Conservation (phyloP, 53 echinoderm and acorn worm genomes). For the Stichopus horrens region DNA sequence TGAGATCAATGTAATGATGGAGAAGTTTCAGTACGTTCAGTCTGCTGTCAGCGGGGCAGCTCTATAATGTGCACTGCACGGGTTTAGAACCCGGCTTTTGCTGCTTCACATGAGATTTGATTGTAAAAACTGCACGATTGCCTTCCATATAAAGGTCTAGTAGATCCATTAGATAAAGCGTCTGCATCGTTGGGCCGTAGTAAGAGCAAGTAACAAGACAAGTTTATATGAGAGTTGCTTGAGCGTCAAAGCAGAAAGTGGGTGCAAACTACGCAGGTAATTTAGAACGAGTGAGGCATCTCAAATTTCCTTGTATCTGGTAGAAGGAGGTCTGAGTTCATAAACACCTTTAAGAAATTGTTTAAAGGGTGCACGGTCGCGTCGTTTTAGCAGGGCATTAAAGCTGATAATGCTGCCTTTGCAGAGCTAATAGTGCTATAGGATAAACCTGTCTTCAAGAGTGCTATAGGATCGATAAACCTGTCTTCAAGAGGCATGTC, state of each 20-base stretch:
- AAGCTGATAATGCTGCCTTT: slow-evolving; percentile 34
- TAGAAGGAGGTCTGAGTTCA: slow-evolving; percentile 42
- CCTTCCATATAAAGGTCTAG: neutral
- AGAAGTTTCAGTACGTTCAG: slow-evolving; percentile 20
- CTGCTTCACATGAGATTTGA: slow-evolving; percentile 26
- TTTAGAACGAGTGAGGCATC: slow-evolving; percentile 42
- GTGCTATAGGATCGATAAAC: slow-evolving; percentile 40
- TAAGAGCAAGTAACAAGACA: slow-evolving; percentile 26
- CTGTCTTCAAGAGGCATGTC: slow-evolving; percentile 6
- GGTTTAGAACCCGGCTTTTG: neutral
- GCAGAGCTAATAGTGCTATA: slow-evolving; percentile 50
- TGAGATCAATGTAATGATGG: neutral
- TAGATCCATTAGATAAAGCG: neutral
- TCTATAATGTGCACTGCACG: neutral
- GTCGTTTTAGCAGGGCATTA: neutral
- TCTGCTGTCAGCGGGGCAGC: neutral
- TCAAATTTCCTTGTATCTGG: slow-evolving; percentile 51
- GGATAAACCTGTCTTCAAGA: neutral
- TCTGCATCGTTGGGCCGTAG: slow-evolving; percentile 10
- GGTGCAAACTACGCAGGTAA: neutral
- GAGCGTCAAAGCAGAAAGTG: neutral
- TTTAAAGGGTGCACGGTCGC: slow-evolving; percentile 15
- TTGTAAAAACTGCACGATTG: neutral
- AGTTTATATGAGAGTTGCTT: slow-evolving; percentile 27
- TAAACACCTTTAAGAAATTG: slow-evolving; percentile 36